Evolutionary conservation across 2,888 invertebrate species (phyloP).

Genomic region (Pharmacophagus antenor): DNA sequence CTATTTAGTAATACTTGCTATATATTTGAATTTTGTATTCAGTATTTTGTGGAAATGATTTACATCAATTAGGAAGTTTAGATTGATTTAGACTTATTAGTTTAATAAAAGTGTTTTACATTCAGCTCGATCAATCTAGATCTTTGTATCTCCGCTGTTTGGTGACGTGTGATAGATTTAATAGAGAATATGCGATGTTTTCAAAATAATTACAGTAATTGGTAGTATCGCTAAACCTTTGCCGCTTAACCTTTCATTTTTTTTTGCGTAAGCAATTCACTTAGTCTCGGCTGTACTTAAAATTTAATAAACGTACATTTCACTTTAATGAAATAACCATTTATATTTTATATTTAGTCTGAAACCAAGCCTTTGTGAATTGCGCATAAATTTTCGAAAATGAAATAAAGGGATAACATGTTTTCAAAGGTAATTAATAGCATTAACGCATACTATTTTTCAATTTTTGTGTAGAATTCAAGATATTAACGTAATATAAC

Average conservation of each 20-base stretch:
- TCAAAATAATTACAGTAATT: constrained; percentile 10
- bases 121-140: constrained; percentile 22
- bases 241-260: constrained; percentile 23
- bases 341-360: neutral
- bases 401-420: neutral
- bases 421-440: neutral
- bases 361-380: constrained; percentile 22
- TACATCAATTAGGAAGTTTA: constrained; percentile 24
- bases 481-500: neutral
- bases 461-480: neutral
- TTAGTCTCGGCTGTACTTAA: constrained; percentile 11
- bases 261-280: constrained; percentile 24
- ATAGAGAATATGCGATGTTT: constrained; percentile 26
- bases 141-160: constrained; percentile 24
- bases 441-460: neutral
- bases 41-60: constrained; percentile 10
- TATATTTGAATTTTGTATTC: constrained; percentile 17
- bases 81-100: constrained; percentile 22
- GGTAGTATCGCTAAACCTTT: constrained; percentile 27
- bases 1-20: constrained; percentile 25
- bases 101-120: constrained; percentile 16
- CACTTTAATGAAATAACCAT: neutral
- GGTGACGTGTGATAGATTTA: constrained; percentile 25
- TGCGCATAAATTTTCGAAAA: constrained; percentile 3
- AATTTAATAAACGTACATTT: neutral